Conservation (phyloP, 2,113 vertebrate species). For the Helogale parvula region DNA sequence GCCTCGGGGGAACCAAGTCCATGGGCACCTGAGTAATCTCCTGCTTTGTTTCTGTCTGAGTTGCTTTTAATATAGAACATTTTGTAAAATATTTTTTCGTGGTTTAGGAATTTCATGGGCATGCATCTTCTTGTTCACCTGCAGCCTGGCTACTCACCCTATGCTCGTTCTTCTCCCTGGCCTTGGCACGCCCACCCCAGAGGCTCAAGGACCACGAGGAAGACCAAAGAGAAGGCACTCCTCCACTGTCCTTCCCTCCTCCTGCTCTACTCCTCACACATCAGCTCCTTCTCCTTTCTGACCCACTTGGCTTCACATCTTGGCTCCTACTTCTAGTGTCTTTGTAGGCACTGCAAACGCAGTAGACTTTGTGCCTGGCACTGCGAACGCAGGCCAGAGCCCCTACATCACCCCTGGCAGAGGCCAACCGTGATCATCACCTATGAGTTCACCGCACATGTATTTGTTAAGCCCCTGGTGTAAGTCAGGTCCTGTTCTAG, state of each 20-base stretch:
- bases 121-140: not conserved
- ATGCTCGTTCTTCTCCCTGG: not conserved
- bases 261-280: not conserved
- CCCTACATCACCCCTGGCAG: not conserved
- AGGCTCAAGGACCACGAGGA: not conserved
- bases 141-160: not conserved
- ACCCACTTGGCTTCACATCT: not conserved
- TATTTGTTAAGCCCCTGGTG: not conserved
- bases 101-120: not conserved
- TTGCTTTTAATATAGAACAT: not conserved
- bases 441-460: rapidly evolving
- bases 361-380: too few species aligned
- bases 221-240: not conserved
- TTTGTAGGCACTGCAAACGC: not conserved
- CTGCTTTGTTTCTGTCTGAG: not conserved
- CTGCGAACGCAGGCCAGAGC: not conserved
- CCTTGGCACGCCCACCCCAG: not conserved
- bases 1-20: not conserved
- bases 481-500: not conserved
- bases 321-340: not conserved
- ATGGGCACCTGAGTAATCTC: not conserved
- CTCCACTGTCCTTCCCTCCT: not conserved
- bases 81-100: not conserved
- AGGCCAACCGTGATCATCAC: too few species aligned
- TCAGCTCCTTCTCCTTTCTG: not conserved